A percentile compares a stretch with the other conserved stretches of the same genome.
Evolutionary conservation across 2,113 vertebrate species (phyloP).

Genomic region (Anthoscopus minutus): DNA sequence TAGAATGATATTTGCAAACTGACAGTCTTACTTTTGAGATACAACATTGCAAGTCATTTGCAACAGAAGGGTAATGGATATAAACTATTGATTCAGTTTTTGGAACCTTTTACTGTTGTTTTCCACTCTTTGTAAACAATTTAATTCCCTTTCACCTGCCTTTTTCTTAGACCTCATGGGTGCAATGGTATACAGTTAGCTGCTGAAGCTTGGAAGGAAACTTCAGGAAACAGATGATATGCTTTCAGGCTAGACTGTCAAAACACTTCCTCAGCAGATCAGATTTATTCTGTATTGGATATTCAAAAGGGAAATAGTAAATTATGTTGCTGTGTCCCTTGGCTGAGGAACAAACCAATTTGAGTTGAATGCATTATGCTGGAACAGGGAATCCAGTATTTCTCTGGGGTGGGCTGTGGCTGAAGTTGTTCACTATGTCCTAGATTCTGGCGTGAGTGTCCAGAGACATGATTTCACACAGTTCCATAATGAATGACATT

Average conservation of each 20-base stretch:
- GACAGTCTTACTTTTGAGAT: not conserved
- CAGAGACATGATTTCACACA: not conserved
- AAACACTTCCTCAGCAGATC: slow-evolving; percentile 42
- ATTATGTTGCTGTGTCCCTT: slow-evolving; percentile 42
- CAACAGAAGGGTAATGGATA: not conserved
- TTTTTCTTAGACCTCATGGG: not conserved
- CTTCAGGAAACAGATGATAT: slow-evolving; percentile 48
- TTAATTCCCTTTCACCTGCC: not conserved
- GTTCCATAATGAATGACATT: not conserved
- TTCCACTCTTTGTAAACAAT: not conserved
- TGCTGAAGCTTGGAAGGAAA: slow-evolving; percentile 26
- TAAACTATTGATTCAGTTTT: not conserved
- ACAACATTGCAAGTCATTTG: not conserved
- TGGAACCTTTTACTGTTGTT: not conserved
- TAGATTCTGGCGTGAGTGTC: not conserved
- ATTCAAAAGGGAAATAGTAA: slow-evolving; percentile 52
- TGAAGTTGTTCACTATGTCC: slow-evolving; percentile 4
- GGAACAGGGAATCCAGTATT: not conserved
- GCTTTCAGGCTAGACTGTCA: slow-evolving; percentile 40
- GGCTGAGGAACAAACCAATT: slow-evolving; percentile 35
- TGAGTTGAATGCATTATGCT: not conserved
- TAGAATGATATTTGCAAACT: not conserved
- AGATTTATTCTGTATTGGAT: slow-evolving; percentile 44
- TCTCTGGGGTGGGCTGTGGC: slow-evolving; percentile 10
- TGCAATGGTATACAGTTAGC: slow-evolving; percentile 24